A percentile compares a stretch with the other conserved stretches of the same genome.
These are phyloP conservation scores for Hippocampus mohnikei DNA, from an alignment of 2,113 vertebrate genomes.

Conservation along the genomic window DNA sequence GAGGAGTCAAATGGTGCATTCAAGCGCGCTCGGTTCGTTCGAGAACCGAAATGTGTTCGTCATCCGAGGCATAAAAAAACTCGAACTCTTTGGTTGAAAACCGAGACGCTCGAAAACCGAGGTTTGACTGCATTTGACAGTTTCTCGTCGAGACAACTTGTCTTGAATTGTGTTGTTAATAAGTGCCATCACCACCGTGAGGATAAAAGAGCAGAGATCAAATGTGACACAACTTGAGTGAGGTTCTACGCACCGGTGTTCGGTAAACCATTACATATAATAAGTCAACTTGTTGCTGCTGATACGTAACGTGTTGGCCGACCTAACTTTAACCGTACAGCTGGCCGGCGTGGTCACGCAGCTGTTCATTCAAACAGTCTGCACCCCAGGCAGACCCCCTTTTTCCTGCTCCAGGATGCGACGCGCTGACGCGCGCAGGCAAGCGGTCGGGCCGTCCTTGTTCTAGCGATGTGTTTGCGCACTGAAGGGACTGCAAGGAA, in stretches of 20 bases:
- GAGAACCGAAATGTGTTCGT: no score
- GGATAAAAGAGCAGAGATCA: slow-evolving; percentile 6
- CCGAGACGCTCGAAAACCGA: no score
- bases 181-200: not conserved
- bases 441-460: slow-evolving; percentile 52
- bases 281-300: not conserved
- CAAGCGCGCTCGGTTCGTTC: no score
- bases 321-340: slow-evolving; percentile 12
- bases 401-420: slow-evolving; percentile 73
- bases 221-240: not conserved
- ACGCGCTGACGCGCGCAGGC: slow-evolving; percentile 49
- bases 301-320: slow-evolving; percentile 4
- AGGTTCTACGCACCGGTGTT: not conserved
- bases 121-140: no score
- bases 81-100: no score
- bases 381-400: slow-evolving; percentile 41
- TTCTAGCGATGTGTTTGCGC: slow-evolving; percentile 60
- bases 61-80: no score
- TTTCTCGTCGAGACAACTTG: not conserved
- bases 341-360: slow-evolving; percentile 9
- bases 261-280: slow-evolving; percentile 18
- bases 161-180: slow-evolving; percentile 8
- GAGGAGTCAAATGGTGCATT: no score
- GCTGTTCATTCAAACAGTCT: slow-evolving; percentile 25
- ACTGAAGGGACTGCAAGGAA: slow-evolving; percentile 64